Conservation (phyloP, 1,140 invertebrate genomes). For the Tetragnatha versicolor region DNA sequence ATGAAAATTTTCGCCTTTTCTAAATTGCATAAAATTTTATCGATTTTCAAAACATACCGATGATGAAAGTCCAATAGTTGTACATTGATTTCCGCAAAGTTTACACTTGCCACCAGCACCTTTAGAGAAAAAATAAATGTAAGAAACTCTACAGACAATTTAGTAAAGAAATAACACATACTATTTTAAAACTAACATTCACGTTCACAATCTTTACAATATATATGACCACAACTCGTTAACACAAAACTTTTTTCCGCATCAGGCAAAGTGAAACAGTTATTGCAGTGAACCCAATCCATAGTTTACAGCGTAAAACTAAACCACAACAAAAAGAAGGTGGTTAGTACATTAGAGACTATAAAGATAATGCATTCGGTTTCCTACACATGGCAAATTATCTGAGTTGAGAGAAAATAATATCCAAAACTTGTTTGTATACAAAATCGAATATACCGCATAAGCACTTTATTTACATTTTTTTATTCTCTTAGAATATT, state of each 20-base stretch:
- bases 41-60: constrained; percentile 21
- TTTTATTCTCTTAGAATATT: too few relatives aligned
- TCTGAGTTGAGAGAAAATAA: too few relatives aligned
- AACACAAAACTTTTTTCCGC: constrained; percentile 36
- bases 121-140: constrained; percentile 12
- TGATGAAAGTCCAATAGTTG: constrained; percentile 23
- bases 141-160: not conserved
- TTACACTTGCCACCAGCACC: constrained; percentile 27
- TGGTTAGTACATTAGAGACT: too few relatives aligned
- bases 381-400: too few relatives aligned
- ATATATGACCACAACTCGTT: constrained; percentile 52
- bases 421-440: too few relatives aligned
- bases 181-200: not conserved
- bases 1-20: too few relatives aligned
- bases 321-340: too few relatives aligned
- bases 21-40: too few relatives aligned
- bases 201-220: constrained; percentile 40
- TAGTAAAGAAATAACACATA: not conserved
- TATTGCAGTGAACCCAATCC: constrained; percentile 53
- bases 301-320: not conserved
- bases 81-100: constrained; percentile 48
- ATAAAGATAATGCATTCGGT: too few relatives aligned
- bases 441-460: too few relatives aligned
- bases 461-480: too few relatives aligned
- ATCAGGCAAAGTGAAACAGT: constrained; percentile 43